Percentiles rank a stretch among this genome's conserved stretches.
Evolutionary conservation across 1,140 invertebrate genomes (phyloP).

Genomic region (Papilio polyxenes): DNA sequence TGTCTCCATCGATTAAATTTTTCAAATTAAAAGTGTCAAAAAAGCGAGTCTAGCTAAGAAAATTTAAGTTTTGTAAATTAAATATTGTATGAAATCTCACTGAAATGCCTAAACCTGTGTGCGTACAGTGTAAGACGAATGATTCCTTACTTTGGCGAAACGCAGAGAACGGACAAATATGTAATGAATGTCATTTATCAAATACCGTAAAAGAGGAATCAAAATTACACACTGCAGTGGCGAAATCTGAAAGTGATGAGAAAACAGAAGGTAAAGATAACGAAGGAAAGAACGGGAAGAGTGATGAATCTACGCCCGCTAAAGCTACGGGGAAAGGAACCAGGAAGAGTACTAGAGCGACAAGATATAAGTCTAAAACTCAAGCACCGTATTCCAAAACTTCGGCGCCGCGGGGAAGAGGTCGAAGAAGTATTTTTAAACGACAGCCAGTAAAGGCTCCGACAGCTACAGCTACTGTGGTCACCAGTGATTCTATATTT

Average conservation of each 20-base stretch:
- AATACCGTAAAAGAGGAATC: slow-evolving; percentile 64
- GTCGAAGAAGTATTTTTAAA: slow-evolving; percentile 90
- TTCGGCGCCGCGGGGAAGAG: slow-evolving; percentile 85
- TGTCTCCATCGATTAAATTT: too few species aligned
- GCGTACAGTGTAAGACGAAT: slow-evolving; percentile 72
- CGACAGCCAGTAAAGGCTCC: slow-evolving; percentile 91
- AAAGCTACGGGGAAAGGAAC: slow-evolving; percentile 72
- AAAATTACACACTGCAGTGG: slow-evolving; percentile 47
- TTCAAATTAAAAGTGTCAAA: slow-evolving; percentile 13
- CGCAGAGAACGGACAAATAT: slow-evolving; percentile 76
- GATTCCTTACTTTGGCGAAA: slow-evolving; percentile 77
- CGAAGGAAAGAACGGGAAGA: slow-evolving; percentile 61
- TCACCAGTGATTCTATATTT: slow-evolving; percentile 91
- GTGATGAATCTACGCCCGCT: slow-evolving; percentile 68
- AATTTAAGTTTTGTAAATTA: slow-evolving; percentile 33
- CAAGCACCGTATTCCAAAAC: slow-evolving; percentile 60
- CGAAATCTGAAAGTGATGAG: slow-evolving; percentile 66
- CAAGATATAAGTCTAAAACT: slow-evolving; percentile 72
- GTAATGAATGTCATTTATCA: slow-evolving; percentile 75
- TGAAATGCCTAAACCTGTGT: slow-evolving; percentile 77
- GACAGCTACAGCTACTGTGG: slow-evolving; percentile 88
- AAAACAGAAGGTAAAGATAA: slow-evolving; percentile 65
- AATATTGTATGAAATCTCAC: neutral
- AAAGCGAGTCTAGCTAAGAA: neutral
- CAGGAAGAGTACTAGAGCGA: slow-evolving; percentile 75